Conservation (phyloP, 2,797 vertebrate species). For the Graptemys geographica region DNA sequence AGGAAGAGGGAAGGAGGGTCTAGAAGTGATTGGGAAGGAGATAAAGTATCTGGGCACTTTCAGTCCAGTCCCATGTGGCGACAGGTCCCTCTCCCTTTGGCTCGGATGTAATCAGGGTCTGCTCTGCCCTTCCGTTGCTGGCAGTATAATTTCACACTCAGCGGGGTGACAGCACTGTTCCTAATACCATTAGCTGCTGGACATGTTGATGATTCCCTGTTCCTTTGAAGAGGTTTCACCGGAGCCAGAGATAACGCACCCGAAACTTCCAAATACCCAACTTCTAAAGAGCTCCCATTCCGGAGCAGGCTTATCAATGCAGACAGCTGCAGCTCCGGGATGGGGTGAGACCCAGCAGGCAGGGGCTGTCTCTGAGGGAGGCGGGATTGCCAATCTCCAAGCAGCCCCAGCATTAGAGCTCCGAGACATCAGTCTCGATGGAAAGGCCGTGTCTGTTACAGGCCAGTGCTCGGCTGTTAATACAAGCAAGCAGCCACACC, state of each 20-base stretch:
- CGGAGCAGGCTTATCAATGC: not conserved
- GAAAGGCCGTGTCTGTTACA: not conserved
- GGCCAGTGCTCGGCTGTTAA: not conserved
- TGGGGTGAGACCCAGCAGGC: not conserved
- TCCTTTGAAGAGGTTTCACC: conserved; percentile 37
- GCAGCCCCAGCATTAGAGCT: not conserved
- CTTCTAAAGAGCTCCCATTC: not conserved
- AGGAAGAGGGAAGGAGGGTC: not conserved
- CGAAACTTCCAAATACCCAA: not conserved
- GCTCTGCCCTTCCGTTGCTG: not conserved
- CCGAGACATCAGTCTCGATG: not conserved
- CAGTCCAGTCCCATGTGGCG: conserved; percentile 42
- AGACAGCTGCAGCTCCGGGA: not conserved
- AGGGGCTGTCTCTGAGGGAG: not conserved
- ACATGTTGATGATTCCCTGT: not conserved
- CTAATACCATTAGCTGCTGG: not conserved
- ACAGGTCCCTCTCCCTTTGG: conserved; percentile 2
- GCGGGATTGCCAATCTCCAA: too few species aligned
- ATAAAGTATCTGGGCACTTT: conserved; percentile 1
- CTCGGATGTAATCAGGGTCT: conserved; percentile 42
- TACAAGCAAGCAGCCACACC: not conserved
- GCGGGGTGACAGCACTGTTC: not conserved
- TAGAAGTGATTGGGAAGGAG: not conserved
- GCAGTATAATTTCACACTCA: not conserved
- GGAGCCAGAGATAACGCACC: not conserved